A percentile compares a stretch with the other conserved stretches of the same genome.
Conservation (phyloP, 2,113 vertebrate genomes). For the Anser cygnoides region DNA sequence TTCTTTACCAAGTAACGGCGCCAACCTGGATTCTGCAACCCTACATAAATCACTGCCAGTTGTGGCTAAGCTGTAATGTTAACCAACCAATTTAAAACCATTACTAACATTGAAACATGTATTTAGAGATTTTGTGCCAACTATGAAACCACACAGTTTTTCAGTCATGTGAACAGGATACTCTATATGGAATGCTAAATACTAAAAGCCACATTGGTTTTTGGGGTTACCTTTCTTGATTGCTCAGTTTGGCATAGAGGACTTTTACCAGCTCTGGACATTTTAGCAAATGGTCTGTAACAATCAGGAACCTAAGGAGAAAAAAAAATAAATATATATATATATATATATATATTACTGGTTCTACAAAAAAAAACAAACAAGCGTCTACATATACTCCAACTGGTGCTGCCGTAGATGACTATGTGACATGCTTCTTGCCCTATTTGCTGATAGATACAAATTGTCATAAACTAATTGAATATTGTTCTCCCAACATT, state of each 20-base stretch:
- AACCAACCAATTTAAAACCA: slow-evolving; percentile 81
- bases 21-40: slow-evolving; percentile 72
- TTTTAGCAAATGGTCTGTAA: slow-evolving; percentile 89
- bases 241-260: slow-evolving; percentile 87
- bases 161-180: slow-evolving; percentile 68
- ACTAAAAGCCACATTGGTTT: slow-evolving; percentile 67
- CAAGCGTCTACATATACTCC: background rate
- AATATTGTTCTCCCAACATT: background rate
- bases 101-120: slow-evolving; percentile 78
- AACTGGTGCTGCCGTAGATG: background rate
- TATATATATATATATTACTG: background rate
- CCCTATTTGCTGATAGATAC: background rate
- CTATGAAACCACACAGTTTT: slow-evolving; percentile 72
- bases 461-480: background rate
- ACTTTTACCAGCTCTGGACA: slow-evolving; percentile 84
- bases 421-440: fast-evolving
- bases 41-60: slow-evolving; percentile 69
- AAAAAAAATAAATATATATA: background rate
- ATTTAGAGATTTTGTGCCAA: slow-evolving; percentile 74
- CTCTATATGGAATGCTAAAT: slow-evolving; percentile 68
- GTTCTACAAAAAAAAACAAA: background rate
- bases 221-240: slow-evolving; percentile 87
- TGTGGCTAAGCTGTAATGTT: slow-evolving; percentile 75
- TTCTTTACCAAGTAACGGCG: slow-evolving; percentile 46
- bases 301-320: slow-evolving; percentile 85